Evolutionary conservation across 2,888 invertebrate species (phyloP), one percentile per base, ranked within the genome.

Genomic region (Neoaliturus tenellus): DNA sequence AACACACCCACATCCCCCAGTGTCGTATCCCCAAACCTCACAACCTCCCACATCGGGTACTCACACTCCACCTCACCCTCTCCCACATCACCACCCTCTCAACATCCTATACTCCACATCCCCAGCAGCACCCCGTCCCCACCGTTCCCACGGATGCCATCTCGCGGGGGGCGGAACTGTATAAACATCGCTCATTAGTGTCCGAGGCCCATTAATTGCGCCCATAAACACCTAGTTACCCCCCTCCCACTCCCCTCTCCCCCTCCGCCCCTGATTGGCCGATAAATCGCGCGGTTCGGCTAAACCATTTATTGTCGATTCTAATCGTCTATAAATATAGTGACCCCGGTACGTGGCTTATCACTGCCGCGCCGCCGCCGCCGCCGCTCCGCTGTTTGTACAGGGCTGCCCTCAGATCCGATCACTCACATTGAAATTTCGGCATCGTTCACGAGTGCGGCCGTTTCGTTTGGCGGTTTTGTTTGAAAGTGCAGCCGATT

Each of bases 121-220:
- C 62, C 20, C 14, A 28, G 5, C 62, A 28, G 28, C 62, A 31
- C 28, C 28, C 35, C n/a, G 31, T 31, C 23, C 41, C 28, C 51
- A n/a, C 51, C 25, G 51, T 78, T 78, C 48, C 78, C 78, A 55
- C 78, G 78, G 35, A 25, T 67, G 35, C 67, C 67, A 67, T 69
- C 69, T 28, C 82, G 73, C 73, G 33, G 33, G 55, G 71, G 82
- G 82, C 82, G 82, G 71, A 58, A 23, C 71, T 82, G 73, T 73
- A 82, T 82, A 82, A 82, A 82, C 39, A 82, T 73, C 73, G 82
- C 82, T 82, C 82, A 82, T 82, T 82, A 82, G 73, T 73, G 73
- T 71, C 55, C 55, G 51, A n/a, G 73, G 28, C 33, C 39, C 82
- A 82, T 82, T 82, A 82, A 82, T 82, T 82, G 71, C 82, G 28